Base-by-base conservation (phyloP, 1,140 invertebrate genomes). In the Drosophila pallidifrons region DNA sequence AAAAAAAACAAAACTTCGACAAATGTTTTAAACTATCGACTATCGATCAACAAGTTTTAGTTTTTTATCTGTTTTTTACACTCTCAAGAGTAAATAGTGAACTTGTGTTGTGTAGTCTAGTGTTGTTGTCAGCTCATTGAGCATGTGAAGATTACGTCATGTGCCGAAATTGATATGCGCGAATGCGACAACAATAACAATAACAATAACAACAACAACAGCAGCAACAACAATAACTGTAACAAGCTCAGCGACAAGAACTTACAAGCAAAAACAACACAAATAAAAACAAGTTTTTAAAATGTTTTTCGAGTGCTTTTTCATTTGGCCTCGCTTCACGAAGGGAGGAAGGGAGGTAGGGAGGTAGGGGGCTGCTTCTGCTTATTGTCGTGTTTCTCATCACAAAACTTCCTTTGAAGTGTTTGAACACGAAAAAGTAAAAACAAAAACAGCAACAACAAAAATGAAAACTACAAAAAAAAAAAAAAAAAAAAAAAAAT, bases 61-160 rank as follows among this genome's bases (percentile, higher is more conserved):
- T 45, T 7, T 88, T 80, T 81, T 88, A 81, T 87, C 83, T 87
- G 83, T 87, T 89, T 87, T 78, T 80, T 81, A 89, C 83, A 89
- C 85, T 88, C 20, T 89, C 73, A 87, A 25, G 20, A 25, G 20
- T 88, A 74, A 87, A 77, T 75, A 71, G 54, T 55, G 11, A 13
- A 10, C 35, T 43, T 65, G 38, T 51, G 13, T 20, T 65, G 45
- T 60, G 65, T 41, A 54, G 63, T 71, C 47, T 58, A 51, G 38
- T 74, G 46, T 71, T 71, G 25, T 60, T 75, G 57, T 55, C 52
- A 46, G 59, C 71, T 61, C 75, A 79, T 77, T 75, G 85, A 89
- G 61, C 85, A 88, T 88, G 83, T 89, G 83, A 89, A 89, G 85
- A 80, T 88, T 88, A 83, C 83, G 83, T 89, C 83, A 88, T 88